Evolutionary conservation across 2,888 invertebrate genomes (phyloP), one percentile per base, ranked within the genome.

Genomic region (Autographa pulchrina): DNA sequence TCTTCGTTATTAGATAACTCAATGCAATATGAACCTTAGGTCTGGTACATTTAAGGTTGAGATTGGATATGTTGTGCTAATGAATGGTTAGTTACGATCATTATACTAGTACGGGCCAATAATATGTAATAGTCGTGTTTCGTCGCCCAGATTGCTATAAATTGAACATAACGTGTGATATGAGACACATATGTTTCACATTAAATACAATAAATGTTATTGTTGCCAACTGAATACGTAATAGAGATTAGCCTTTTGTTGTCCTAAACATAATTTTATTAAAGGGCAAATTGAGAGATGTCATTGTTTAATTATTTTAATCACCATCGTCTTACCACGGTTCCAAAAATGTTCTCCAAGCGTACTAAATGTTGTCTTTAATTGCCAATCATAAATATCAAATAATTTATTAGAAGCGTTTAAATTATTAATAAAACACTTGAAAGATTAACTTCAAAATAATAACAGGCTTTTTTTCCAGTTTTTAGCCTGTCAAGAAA

Each of bases 141-240:
- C 62, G 65, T 72, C 64, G 68, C 43, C 35, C 54, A 74, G 65
- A 73, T 75, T 67, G 70, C 67, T 62, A 80, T 83, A 74, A 84
- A 82, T 81, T 83, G 70, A 70, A 78, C 76, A 67, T 72, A 70
- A 75, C 64, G 63, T 61, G 62, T 74, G 60, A 77, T 63, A 31
- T 18, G n/a, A 68, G 69, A 68, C 74, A 65, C 74, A 82, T 74
- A 56, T 78, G 84, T 81, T 68, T 32, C 69, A 66, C 63, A 74
- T 83, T 83, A 69, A 68, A 65, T 60, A 65, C 59, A 74, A 71
- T 78, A 73, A 74, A 78, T 83, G 74, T 77, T 70, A 78, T 78
- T 65, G 79, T 81, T 65, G 68, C 59, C 70, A 41, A 60, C 65
- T 65, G 70, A 72, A 78, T 74, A 76, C 66, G 65, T 64, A 81